A percentile compares a stretch with the other conserved stretches of the same genome.
phyloP scores from a whole-genome alignment of 2,888 invertebrate species.

The Chloroclystis v-ata region DNA sequence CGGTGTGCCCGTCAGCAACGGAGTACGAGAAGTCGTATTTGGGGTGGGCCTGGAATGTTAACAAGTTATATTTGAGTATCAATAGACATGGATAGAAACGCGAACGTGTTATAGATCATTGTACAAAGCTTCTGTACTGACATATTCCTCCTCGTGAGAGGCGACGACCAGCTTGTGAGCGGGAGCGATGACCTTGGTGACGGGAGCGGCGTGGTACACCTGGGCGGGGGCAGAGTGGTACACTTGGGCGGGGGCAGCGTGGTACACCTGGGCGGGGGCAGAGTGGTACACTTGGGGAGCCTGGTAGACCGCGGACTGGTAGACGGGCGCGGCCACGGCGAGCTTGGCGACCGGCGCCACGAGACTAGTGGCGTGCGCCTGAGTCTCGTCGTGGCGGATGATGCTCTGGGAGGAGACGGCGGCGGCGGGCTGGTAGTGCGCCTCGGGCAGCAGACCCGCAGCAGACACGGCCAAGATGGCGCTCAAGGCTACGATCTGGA shows the following conservation, averaged over 20 bases:
- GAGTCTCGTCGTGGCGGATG: conserved; percentile 50
- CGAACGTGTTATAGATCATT: background rate
- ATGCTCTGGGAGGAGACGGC: conserved; percentile 67
- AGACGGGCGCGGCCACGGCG: conserved; percentile 32
- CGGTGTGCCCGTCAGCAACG: conserved; percentile 76
- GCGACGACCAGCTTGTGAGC: conserved; percentile 40
- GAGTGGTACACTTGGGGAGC: conserved; percentile 22
- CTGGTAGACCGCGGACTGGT: conserved; percentile 27
- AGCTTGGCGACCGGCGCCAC: conserved; percentile 34
- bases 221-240: conserved; percentile 28
- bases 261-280: conserved; percentile 30
- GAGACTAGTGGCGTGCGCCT: conserved; percentile 37
- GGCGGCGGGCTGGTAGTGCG: conserved; percentile 44
- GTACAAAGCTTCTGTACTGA: background rate
- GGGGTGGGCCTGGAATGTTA: conserved; percentile 51
- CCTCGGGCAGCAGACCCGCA: conserved; percentile 51
- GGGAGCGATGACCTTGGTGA: conserved; percentile 37
- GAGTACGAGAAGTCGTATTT: conserved; percentile 75
- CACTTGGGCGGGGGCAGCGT: conserved; percentile 38
- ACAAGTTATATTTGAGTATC: background rate
- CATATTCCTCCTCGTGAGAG: conserved; percentile 38
- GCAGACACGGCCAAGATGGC: conserved; percentile 61
- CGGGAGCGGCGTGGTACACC: conserved; percentile 20
- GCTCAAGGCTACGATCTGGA: conserved; percentile 55
- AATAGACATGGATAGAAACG: too few species aligned